Base-by-base conservation (phyloP, 2,888 invertebrate genomes). In the Diplolepis rosae region DNA sequence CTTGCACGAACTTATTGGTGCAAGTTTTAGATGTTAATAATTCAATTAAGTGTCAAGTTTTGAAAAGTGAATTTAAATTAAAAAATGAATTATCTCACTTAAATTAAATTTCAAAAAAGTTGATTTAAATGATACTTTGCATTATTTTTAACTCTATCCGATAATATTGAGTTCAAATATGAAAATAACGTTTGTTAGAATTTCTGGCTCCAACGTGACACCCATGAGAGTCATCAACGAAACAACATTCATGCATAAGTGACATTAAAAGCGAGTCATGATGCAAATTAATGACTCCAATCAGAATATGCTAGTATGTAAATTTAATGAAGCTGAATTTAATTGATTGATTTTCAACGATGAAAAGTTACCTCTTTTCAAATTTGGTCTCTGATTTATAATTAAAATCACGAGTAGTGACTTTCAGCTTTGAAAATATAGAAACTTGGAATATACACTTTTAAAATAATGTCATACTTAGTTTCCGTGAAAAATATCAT, bases 201-300 rank as follows among this genome's bases (percentile, higher is more conserved):
- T 27, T 50, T 13, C 1, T 5, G 18, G 18, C 22, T 6, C 0
- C 18, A 48, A 27, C 11, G 27, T 11, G 15, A 24, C 11, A n/a
- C n/a, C n/a, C 15, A 15, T 28, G 28, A 15, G 7, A 9, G 15
- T 15, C 15, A 15, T 28, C 15, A 52, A 52, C 27, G 50, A 24
- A 50, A 11, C 50, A 52, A n/a, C n/a, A n/a, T n/a, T n/a, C n/a
- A n/a, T n/a, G n/a, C n/a, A n/a, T n/a, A 52, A 52, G 27, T 52
- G 30, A 6, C 52, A n/a, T 30, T 52, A 30, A 52, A 52, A 15
- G n/a, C 2, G 15, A 15, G 32, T 30, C n/a, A 52, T 28, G n/a
- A 52, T 52, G 6, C 28, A 52, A 28, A 52, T 52, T 52, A 15
- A 52, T 52, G 52, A 15, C 52, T 52, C 28, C 52, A 52, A 52